Base-by-base conservation (phyloP, 2,113 vertebrate genomes). In the Phylloscopus trochilus region DNA sequence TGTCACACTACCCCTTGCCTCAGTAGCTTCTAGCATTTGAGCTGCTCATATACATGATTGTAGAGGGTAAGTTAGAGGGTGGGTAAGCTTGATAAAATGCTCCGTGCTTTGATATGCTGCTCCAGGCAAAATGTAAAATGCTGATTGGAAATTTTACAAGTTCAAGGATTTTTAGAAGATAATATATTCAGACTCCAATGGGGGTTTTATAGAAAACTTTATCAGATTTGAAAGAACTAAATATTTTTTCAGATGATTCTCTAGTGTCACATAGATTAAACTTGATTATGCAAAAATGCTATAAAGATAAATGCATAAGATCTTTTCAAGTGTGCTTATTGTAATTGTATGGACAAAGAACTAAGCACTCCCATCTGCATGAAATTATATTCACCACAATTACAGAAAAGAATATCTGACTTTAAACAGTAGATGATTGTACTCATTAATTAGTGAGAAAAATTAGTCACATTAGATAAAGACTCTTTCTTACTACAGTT, bases 101-200 rank as follows among this genome's bases (percentile, higher is more conserved):
- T 94, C 44, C 4, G 1, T 95, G 77, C 92, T 95, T 92, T 96
- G 83, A 95, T 96, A 86, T 41, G 37, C 58, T 95, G 68, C 94
- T 95, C 69, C 83, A 88, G 92, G 94, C 94, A 84, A 94, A 95
- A 84, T 95, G 93, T 90, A 92, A 83, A 93, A 79, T 0, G 37
- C 66, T 93, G 87, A 92, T 82, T 91, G 83, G 87, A 94, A 92
- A 90, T 90, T 88, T 78, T 95, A 31, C 78, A 92, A 91, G 85
- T 94, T 97, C 84, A 85, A 87, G 93, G 91, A 93, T 87, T 91
- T 93, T 79, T 95, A 95, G 88, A 88, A 96, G 90, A 94, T 96
- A 90, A 96, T 93, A 56, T 86, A 95, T 94, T 94, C 94, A 87
- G 24, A 66, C 51, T 90, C 83, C 80, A 92, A 0, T n/a, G 41